Base-by-base conservation (phyloP, 1,140 invertebrate species). In the Neotoxoptera formosana region DNA sequence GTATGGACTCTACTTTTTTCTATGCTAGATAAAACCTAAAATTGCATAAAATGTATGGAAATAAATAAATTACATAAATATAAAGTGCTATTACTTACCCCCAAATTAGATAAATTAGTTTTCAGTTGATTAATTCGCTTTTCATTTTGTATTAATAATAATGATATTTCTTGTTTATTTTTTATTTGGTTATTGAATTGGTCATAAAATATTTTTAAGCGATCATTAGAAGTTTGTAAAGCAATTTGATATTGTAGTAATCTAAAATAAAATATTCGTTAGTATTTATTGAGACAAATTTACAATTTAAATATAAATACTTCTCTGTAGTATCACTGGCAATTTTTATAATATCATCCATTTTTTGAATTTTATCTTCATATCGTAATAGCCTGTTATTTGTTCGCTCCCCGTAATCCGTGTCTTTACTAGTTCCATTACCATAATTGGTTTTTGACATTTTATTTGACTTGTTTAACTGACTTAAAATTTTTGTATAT, bases 21-120 rank as follows among this genome's bases (percentile, higher is more conserved):
- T 45, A 93, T 56, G n/a, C 91, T 93, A 30, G 91, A 84, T 45
- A 93, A 84, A 2, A 93, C 81, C 91, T 93, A 30, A 86, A 91
- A 86, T 86, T 56, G 23, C 11, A 83, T 25, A 84, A 51, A 81
- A 67, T 76, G 14, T 48, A 91, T 47, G 34, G 51, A 20, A 25
- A 1, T 11, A 36, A 81, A 8, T 14, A 41, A 47, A 76, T 36
- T 23, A 45, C 7, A 21, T 67, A 47, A 67, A 23, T 1, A 45
- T 45, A 81, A 36, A 76, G 3, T 30, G 7, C 17, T 11, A 48
- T 11, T 93, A 93, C 81, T 20, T 93, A 93, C 91, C 23, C 81
- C 91, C 20, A 93, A 93, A 41, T 56, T 93, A 41, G 91, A 56
- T 86, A 93, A 41, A 41, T 56, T 25, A 30, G 7, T 84, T 93